phyloP scores from a whole-genome alignment of 2,888 invertebrate genomes.

The Parasteatoda lunata region DNA sequence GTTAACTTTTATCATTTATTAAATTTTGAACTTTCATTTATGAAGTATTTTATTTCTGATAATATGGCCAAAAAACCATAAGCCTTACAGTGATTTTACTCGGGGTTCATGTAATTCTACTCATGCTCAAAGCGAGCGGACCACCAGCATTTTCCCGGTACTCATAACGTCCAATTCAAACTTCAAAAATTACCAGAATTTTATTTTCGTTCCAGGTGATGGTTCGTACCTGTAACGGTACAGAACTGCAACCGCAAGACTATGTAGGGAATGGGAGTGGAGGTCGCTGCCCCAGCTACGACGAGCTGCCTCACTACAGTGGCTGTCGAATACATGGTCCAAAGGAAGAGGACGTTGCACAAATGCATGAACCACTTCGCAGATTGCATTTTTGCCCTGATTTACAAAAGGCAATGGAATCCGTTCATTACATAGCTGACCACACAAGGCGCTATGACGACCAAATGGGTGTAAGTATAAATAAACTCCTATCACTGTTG shows the following conservation, averaged over 20 bases:
- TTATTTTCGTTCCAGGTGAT: slow-evolving; percentile 43
- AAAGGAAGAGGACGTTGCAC: slow-evolving; percentile 11
- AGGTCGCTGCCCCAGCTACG: slow-evolving; percentile 68
- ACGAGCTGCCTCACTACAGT: slow-evolving; percentile 54
- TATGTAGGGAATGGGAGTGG: slow-evolving; percentile 24
- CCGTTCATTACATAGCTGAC: slow-evolving; percentile 69
- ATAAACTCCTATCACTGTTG: neutral
- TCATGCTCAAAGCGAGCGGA: too few species aligned
- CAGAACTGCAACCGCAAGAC: slow-evolving; percentile 73
- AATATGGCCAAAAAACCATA: too few species aligned
- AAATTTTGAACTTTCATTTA: too few species aligned
- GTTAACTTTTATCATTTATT: too few species aligned
- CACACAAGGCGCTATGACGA: slow-evolving; percentile 69
- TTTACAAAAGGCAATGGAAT: slow-evolving; percentile 69
- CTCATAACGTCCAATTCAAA: too few species aligned
- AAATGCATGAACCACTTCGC: slow-evolving; percentile 27
- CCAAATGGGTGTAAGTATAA: slow-evolving; percentile 67
- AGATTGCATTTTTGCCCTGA: slow-evolving; percentile 69
- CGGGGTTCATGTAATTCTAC: too few species aligned
- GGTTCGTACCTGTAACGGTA: slow-evolving; percentile 74
- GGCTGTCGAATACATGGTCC: slow-evolving; percentile 61
- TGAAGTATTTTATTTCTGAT: too few species aligned
- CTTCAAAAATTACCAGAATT: too few species aligned
- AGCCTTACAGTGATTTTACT: too few species aligned
- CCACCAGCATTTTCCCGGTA: too few species aligned